Evolutionary conservation across 2,113 vertebrate species (phyloP).

Genomic region (Scopus umbretta): DNA sequence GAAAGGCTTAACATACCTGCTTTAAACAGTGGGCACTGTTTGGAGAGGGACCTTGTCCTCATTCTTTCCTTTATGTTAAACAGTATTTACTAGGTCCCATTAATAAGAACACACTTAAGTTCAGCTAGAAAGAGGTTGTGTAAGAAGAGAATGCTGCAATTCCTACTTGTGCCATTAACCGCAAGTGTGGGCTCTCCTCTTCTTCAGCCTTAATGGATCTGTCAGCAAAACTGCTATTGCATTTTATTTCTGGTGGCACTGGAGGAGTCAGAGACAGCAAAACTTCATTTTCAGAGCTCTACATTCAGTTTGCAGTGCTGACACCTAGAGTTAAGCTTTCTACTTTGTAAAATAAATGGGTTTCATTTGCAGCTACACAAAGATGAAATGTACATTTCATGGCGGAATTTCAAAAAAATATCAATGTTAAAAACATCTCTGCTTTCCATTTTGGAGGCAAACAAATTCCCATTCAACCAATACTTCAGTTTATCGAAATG

Average conservation of each 20-base stretch:
- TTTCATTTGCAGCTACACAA: neutral
- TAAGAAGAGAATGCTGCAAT: neutral
- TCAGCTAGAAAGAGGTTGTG: neutral
- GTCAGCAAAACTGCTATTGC: neutral
- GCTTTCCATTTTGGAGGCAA: neutral
- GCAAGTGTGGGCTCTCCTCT: neutral
- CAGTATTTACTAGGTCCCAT: neutral
- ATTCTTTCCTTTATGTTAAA: neutral
- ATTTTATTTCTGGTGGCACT: constrained; percentile 8
- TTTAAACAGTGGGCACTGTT: neutral
- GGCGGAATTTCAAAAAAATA: neutral
- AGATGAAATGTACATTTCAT: neutral
- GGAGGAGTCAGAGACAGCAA: neutral
- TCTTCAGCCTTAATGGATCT: neutral
- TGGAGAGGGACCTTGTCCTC: neutral
- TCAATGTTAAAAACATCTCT: neutral
- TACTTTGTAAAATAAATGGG: neutral
- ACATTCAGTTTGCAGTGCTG: constrained; percentile 52
- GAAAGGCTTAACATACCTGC: neutral
- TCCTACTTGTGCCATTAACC: neutral
- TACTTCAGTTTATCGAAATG: neutral
- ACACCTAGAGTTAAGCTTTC: constrained; percentile 56
- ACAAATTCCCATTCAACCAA: neutral
- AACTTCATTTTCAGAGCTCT: constrained; percentile 28
- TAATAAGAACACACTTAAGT: neutral